Conservation (phyloP, 2,888 invertebrate genomes). For the Nycteola revayana region DNA sequence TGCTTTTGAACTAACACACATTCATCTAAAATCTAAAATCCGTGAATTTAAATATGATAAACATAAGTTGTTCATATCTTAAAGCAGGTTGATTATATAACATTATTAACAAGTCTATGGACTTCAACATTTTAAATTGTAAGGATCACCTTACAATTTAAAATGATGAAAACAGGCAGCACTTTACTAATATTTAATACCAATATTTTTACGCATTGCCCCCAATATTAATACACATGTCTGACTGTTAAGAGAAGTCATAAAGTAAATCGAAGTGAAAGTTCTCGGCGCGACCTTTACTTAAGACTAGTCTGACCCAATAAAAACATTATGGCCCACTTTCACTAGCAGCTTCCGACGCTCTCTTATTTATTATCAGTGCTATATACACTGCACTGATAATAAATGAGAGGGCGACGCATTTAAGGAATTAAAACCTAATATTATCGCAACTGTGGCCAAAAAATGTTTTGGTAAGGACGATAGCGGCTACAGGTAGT, state of each 20-base stretch:
- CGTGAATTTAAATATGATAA: no score
- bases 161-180: no score
- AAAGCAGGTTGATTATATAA: no score
- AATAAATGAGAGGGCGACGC: no score
- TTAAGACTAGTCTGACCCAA: slow-evolving; percentile 30
- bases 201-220: slow-evolving; percentile 56
- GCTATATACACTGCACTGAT: no score
- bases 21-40: no score
- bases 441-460: slow-evolving; percentile 30
- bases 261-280: slow-evolving; percentile 45
- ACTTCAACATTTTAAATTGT: no score
- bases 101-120: no score
- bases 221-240: slow-evolving; percentile 40
- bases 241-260: slow-evolving; percentile 38
- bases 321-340: slow-evolving; percentile 27
- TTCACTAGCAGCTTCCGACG: slow-evolving; percentile 10
- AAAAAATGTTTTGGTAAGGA: slow-evolving; percentile 38
- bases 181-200: no score
- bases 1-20: no score
- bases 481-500: slow-evolving; percentile 36
- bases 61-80: no score
- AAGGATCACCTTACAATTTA: no score
- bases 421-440: slow-evolving; percentile 16
- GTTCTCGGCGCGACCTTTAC: slow-evolving; percentile 45
- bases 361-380: background rate